phyloP scores from a whole-genome alignment of 2,113 vertebrate species.

The Irena cyanogastra region DNA sequence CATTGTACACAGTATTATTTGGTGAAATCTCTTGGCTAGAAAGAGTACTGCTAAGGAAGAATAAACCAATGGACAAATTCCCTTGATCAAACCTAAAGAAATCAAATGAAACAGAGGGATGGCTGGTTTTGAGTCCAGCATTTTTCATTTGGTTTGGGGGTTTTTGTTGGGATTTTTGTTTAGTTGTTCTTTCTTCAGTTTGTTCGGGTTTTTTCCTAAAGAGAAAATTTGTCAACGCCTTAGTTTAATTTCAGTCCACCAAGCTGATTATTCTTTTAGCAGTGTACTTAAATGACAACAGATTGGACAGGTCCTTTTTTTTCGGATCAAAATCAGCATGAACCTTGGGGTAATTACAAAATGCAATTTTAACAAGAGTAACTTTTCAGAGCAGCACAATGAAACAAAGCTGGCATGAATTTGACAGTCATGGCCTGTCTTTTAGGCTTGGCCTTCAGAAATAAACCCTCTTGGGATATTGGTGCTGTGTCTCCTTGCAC shows the following conservation, averaged over 20 bases:
- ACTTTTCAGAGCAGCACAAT: background rate
- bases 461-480: background rate
- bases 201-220: accelerated
- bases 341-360: background rate
- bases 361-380: background rate
- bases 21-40: background rate
- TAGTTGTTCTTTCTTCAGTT: background rate
- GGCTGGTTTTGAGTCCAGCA: background rate
- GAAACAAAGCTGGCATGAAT: background rate
- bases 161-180: background rate
- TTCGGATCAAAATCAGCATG: background rate
- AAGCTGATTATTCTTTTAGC: background rate
- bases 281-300: background rate
- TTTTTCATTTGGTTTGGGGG: background rate
- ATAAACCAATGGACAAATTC: background rate
- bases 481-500: background rate
- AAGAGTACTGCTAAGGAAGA: background rate
- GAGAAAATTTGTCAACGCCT: background rate
- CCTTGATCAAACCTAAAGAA: background rate
- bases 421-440: background rate
- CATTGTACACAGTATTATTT: background rate
- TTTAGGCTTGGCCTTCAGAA: background rate
- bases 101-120: background rate
- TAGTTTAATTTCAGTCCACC: background rate
- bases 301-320: background rate